A percentile compares a stretch with the other conserved stretches of the same genome.
phyloP scores from a whole-genome alignment of 92 coral and sea anemone species.

The Virgularia gustaviana region DNA sequence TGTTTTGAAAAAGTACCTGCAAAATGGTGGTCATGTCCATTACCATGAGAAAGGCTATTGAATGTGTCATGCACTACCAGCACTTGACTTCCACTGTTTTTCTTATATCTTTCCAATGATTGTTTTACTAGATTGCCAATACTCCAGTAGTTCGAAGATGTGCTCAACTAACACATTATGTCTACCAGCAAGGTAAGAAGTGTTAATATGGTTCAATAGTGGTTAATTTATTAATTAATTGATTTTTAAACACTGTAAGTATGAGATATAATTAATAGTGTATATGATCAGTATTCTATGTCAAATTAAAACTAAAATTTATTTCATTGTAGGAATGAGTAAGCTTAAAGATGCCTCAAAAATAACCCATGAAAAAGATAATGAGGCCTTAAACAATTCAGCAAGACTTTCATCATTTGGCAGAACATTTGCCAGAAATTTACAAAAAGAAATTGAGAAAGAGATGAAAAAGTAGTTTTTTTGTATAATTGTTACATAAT shows the following conservation, averaged over 20 bases:
- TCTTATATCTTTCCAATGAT: background rate
- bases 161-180: conserved; percentile 35
- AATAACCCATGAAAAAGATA: background rate
- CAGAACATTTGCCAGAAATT: conserved; percentile 32
- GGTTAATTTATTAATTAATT: too few species aligned
- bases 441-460: conserved; percentile 33
- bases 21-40: too few species aligned
- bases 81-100: background rate
- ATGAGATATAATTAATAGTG: too few species aligned
- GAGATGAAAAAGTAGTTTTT: conserved; percentile 16
- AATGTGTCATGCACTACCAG: background rate
- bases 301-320: background rate
- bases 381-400: background rate
- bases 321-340: background rate
- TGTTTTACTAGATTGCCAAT: conserved; percentile 21
- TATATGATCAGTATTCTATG: too few species aligned
- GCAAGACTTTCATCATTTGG: conserved; percentile 3
- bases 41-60: background rate
- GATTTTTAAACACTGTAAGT: too few species aligned
- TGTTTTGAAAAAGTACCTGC: too few species aligned
- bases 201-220: too few species aligned
- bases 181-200: conserved; percentile 26
- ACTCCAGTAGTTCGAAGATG: conserved; percentile 29
- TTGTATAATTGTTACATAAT: background rate
- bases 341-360: background rate